Percentiles rank a stretch among this genome's conserved stretches.
Conservation (phyloP, 1,140 invertebrate species). For the Teleogryllus occipitalis region DNA sequence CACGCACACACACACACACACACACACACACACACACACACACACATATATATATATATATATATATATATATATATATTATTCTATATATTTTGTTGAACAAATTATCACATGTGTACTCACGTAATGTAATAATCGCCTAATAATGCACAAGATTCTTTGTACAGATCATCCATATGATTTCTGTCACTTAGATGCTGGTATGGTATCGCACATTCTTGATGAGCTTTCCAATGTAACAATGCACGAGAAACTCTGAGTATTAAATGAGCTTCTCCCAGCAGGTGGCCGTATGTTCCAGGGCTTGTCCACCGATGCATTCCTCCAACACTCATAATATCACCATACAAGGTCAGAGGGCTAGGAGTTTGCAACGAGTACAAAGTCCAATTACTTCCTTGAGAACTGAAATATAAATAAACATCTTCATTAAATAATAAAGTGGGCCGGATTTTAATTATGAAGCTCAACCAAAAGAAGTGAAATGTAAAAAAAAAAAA, state of each 20-base stretch:
- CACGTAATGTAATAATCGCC: slow-evolving; percentile 56
- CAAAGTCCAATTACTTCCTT: slow-evolving; percentile 47
- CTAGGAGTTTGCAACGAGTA: slow-evolving; percentile 54
- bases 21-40: too few species aligned
- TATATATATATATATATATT: too few species aligned
- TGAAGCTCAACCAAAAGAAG: slow-evolving; percentile 23
- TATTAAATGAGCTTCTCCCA: slow-evolving; percentile 57
- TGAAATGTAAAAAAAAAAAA: too few species aligned
- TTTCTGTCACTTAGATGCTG: slow-evolving; percentile 23
- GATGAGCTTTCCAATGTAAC: slow-evolving; percentile 9
- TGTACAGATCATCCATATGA: slow-evolving; percentile 42
- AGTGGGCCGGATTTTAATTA: too few species aligned
- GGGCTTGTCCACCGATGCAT: slow-evolving; percentile 50
- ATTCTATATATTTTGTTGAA: too few species aligned
- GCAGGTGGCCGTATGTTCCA: slow-evolving; percentile 53
- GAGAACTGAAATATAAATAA: slow-evolving; percentile 19
- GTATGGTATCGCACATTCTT: not conserved
- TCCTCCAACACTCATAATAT: slow-evolving; percentile 55
- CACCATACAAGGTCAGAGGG: slow-evolving; percentile 51
- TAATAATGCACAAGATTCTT: slow-evolving; percentile 50
- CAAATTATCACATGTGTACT: slow-evolving; percentile 27
- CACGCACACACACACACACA: too few species aligned
- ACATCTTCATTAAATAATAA: slow-evolving; percentile 16
- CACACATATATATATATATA: too few species aligned
- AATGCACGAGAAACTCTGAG: slow-evolving; percentile 34